Evolutionary conservation across 1,140 invertebrate genomes (phyloP).

Genomic region (Drosophila watanabei): DNA sequence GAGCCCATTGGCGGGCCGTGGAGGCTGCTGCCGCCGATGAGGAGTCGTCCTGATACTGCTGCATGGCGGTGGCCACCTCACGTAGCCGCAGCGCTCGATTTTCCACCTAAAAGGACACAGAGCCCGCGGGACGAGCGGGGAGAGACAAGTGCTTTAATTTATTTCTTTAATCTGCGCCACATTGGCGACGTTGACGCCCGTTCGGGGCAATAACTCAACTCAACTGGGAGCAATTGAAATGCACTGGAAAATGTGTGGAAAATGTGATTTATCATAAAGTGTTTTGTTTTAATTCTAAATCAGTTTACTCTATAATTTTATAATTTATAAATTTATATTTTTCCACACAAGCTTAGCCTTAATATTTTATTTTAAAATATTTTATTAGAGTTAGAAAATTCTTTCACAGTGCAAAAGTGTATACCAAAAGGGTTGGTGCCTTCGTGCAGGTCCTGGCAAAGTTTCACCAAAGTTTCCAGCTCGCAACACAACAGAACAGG

Average conservation of each 20-base stretch:
- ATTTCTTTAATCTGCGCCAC: conserved; percentile 78
- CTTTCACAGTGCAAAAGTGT: not conserved
- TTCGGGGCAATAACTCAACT: conserved; percentile 72
- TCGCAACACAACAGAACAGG: conserved; percentile 41
- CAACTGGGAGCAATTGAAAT: conserved; percentile 51
- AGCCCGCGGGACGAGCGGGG: not conserved
- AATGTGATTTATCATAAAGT: not conserved
- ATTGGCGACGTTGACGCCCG: conserved; percentile 60
- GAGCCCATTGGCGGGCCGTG: conserved; percentile 69
- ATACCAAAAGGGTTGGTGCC: conserved; percentile 16
- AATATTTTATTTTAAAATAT: not conserved
- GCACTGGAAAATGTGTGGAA: not conserved
- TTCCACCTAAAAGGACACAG: conserved; percentile 87
- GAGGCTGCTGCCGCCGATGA: conserved; percentile 60
- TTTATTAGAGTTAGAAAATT: not conserved
- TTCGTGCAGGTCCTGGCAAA: conserved; percentile 38
- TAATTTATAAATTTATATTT: not conserved
- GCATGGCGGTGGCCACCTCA: conserved; percentile 85
- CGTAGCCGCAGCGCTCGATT: conserved; percentile 91
- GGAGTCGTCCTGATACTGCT: conserved; percentile 84
- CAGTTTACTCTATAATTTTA: not conserved
- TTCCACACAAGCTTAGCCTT: not conserved
- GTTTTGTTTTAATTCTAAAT: not conserved
- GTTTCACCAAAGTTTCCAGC: conserved; percentile 39
- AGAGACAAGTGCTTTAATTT: conserved; percentile 75